Percentiles rank a stretch among this genome's conserved stretches.
Evolutionary conservation across 2,888 invertebrate species (phyloP).

Genomic region (Netelia virgata): DNA sequence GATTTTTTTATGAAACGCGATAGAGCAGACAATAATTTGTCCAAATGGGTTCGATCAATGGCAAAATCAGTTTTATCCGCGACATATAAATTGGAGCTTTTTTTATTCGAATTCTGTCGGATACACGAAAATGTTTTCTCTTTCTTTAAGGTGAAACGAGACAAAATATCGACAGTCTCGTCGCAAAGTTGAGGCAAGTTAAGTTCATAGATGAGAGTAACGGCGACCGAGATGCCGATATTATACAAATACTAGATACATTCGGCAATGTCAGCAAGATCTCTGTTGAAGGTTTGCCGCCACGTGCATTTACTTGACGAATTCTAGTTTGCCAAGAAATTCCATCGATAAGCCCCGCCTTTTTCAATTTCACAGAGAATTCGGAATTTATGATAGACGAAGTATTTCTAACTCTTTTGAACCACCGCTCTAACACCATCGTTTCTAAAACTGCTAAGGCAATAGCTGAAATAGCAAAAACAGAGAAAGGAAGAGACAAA

Average conservation of each 20-base stretch:
- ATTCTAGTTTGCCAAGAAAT: too few relatives aligned
- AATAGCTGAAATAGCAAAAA: constrained; percentile 93
- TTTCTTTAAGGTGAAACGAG: constrained; percentile 71
- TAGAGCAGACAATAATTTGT: not conserved
- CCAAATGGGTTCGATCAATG: not conserved
- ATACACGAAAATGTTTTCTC: not conserved
- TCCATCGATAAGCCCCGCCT: too few relatives aligned
- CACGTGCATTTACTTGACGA: not conserved
- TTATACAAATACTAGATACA: constrained; percentile 74
- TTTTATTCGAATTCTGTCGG: not conserved
- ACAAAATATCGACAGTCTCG: constrained; percentile 74
- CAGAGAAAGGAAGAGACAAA: constrained; percentile 90
- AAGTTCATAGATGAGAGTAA: constrained; percentile 68
- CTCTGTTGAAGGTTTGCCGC: constrained; percentile 73
- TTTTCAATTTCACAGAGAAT: constrained; percentile 71
- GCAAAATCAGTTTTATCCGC: too few relatives aligned
- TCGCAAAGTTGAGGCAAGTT: constrained; percentile 73
- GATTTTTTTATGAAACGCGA: not conserved
- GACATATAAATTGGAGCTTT: not conserved
- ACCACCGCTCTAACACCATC: constrained; percentile 75
- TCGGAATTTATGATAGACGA: constrained; percentile 75
- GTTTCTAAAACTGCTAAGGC: constrained; percentile 88
- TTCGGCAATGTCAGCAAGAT: constrained; percentile 74
- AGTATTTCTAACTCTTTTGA: constrained; percentile 77
- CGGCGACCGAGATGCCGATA: constrained; percentile 64